These are phyloP conservation scores for Pygmarrhopalites habei DNA, from an alignment of 1,140 invertebrate genomes.

Conservation along the genomic window DNA sequence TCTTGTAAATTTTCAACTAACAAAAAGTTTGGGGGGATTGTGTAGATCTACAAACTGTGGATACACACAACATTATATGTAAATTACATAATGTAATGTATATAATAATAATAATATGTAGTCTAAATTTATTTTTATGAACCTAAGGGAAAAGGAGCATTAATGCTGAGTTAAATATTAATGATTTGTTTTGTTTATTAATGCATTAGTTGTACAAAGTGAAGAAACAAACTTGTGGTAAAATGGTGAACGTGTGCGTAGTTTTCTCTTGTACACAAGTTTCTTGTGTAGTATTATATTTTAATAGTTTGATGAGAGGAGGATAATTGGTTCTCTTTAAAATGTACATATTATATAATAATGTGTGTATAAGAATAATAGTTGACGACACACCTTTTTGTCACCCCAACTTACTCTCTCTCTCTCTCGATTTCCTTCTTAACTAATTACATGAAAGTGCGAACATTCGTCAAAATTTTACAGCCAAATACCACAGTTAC, in stretches of 20 bases:
- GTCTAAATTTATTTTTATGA: neutral
- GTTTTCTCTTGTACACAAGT: neutral
- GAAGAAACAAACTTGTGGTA: constrained; percentile 15
- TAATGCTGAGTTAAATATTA: too few relatives aligned
- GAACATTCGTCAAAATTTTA: too few relatives aligned
- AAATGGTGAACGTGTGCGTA: neutral
- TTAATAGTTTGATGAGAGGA: neutral
- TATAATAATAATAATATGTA: neutral
- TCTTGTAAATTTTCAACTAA: neutral
- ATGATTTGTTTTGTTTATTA: constrained; percentile 1
- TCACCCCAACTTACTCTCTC: too few relatives aligned
- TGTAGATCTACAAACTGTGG: neutral
- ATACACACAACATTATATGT: neutral
- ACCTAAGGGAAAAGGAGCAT: too few relatives aligned
- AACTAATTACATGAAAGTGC: too few relatives aligned
- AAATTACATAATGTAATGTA: too few relatives aligned
- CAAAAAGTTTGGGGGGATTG: neutral
- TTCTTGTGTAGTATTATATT: neutral
- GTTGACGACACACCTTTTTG: too few relatives aligned
- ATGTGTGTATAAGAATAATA: constrained; percentile 10
- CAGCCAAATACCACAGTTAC: too few relatives aligned
- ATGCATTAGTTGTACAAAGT: constrained; percentile 25
- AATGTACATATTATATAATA: neutral
- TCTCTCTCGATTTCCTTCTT: too few relatives aligned
- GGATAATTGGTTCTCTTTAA: neutral